phyloP scores from a whole-genome alignment of 2,113 vertebrate genomes.

The Australoheros scitulus region DNA sequence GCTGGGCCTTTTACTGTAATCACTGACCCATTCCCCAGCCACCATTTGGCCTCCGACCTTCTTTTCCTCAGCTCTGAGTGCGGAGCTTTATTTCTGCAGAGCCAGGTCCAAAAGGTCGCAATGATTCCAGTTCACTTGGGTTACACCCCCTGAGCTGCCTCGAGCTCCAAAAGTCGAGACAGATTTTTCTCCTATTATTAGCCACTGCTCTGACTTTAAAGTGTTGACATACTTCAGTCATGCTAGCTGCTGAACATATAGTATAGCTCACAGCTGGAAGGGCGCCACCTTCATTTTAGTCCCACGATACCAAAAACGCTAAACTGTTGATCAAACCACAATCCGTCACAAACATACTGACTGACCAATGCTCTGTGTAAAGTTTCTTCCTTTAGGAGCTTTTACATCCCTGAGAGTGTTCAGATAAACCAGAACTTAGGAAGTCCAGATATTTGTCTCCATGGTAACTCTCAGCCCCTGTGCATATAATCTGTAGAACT shows the following conservation, averaged over 20 bases:
- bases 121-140: slow-evolving; percentile 71
- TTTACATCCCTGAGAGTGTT: slow-evolving; percentile 53
- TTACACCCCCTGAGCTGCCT: slow-evolving; percentile 45
- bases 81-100: slow-evolving; percentile 63
- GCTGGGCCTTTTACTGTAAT: slow-evolving; percentile 78
- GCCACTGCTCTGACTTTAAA: slow-evolving; percentile 8
- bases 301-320: not conserved
- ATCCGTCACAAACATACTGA: not conserved
- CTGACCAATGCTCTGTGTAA: slow-evolving; percentile 13
- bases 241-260: not conserved
- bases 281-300: not conserved
- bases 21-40: slow-evolving; percentile 78
- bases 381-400: slow-evolving; percentile 19
- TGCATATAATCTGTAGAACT: slow-evolving; percentile 31
- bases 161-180: slow-evolving; percentile 37
- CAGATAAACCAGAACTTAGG: slow-evolving; percentile 58
- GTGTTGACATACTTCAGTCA: not conserved
- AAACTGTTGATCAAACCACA: slow-evolving; percentile 5
- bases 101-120: slow-evolving; percentile 61
- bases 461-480: slow-evolving; percentile 68
- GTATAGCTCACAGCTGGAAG: not conserved
- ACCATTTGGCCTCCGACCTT: slow-evolving; percentile 76
- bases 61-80: slow-evolving; percentile 47
- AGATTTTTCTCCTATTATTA: slow-evolving; percentile 39
- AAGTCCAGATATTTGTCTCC: slow-evolving; percentile 67